phyloP scores from a whole-genome alignment of 2,888 invertebrate genomes.

The Ypsolopha scabrella region DNA sequence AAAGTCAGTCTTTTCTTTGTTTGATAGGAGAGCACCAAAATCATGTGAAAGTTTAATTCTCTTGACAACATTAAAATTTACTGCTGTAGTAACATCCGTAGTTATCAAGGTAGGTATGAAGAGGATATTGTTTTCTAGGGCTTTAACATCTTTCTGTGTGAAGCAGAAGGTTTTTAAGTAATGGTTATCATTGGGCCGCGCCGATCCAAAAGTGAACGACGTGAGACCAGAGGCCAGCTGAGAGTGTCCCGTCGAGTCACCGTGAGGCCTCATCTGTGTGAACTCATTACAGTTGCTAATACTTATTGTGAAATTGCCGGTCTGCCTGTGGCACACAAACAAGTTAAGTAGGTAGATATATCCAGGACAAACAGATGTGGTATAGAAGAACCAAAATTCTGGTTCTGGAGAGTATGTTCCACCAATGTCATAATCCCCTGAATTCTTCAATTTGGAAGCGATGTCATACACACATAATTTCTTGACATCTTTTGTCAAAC shows the following conservation, averaged over 20 bases:
- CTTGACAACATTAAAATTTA: conserved; percentile 27
- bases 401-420: conserved; percentile 35
- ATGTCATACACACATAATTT: conserved; percentile 34
- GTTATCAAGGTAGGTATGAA: conserved; percentile 36
- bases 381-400: conserved; percentile 49
- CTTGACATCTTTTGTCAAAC: conserved; percentile 29
- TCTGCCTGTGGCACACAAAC: conserved; percentile 38
- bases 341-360: conserved; percentile 37
- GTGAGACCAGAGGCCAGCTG: no score
- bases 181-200: conserved; percentile 25
- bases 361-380: conserved; percentile 32
- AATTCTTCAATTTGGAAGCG: conserved; percentile 22
- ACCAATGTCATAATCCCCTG: conserved; percentile 39
- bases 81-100: conserved; percentile 25
- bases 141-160: conserved; percentile 16
- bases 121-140: conserved; percentile 14
- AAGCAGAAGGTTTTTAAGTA: conserved; percentile 40
- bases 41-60: conserved; percentile 38
- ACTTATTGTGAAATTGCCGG: conserved; percentile 29
- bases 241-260: no score
- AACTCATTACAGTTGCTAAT: conserved; percentile 22
- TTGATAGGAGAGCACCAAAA: conserved; percentile 23
- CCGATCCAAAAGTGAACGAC: no score
- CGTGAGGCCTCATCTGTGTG: background rate
- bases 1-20: conserved; percentile 37